Evolutionary conservation across 2,113 vertebrate genomes (phyloP), one percentile per base, ranked within the genome.

Genomic region (Zapus hudsonius): DNA sequence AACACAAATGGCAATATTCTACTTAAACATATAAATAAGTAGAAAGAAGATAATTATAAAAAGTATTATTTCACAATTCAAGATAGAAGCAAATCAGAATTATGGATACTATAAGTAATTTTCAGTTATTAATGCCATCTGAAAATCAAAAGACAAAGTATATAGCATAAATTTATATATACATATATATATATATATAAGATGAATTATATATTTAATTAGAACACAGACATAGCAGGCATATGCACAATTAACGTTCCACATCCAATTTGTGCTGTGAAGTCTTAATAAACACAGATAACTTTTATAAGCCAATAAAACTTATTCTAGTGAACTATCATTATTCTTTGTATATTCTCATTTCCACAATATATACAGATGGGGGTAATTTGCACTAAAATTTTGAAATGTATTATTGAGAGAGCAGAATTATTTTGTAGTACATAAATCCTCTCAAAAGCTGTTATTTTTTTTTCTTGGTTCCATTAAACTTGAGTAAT

Each of bases 271-370:
- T 16, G 52, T 79, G 25, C 31, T 84, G 33, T 76, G 80, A 0
- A 44, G 3, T 76, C 25, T 61, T 85, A 15, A 85, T 42, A 73
- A 66, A 44, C 19, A 61, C 11, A 40, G 52, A 22, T 13, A 52
- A 80, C 64, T 87, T 90, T 94, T 57, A 66, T 84, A 69, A 80
- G 31, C 23, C 91, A 90, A 89, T 75, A 70, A 69, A 72, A 12
- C 31, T 64, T 84, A 42, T 79, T 79, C 76, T 61, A 27, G 17
- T 74, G 29, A 89, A 86, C 8, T 42, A 20, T 64, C 20, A 47
- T 80, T 88, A 33, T 74, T 40, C 12, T 4, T 72, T 88, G 1
- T 63, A 57, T 78, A 78, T 66, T 88, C 17, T 47, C 38, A 86
- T 85, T 73, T 23, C 19, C 78, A 82, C 3, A 92, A 16, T 2